phyloP scores from a whole-genome alignment of 1,140 invertebrate genomes.

The Ceratitis capitata region DNA sequence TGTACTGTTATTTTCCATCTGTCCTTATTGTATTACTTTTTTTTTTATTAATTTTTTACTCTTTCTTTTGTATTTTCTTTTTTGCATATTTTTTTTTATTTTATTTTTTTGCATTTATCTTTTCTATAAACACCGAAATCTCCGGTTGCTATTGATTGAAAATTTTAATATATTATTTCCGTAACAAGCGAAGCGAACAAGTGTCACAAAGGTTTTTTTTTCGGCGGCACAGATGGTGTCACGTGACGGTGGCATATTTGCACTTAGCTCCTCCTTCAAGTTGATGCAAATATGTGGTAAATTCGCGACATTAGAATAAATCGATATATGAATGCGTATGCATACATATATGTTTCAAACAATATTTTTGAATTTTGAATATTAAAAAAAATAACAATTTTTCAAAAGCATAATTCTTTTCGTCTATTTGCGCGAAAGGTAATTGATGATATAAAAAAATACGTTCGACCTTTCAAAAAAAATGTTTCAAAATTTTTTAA shows the following conservation, averaged over 20 bases:
- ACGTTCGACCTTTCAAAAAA: too few relatives aligned
- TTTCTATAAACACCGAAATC: conserved; percentile 13
- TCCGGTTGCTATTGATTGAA: conserved; percentile 4
- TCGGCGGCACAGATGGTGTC: background rate
- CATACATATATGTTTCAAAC: background rate
- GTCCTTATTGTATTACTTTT: background rate
- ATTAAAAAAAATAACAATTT: too few relatives aligned
- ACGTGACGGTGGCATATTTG: background rate
- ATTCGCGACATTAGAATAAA: background rate
- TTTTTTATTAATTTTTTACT: too few relatives aligned
- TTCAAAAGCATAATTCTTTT: too few relatives aligned
- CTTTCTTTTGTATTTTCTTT: too few relatives aligned
- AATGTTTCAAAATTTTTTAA: too few relatives aligned
- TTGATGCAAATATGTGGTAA: too few relatives aligned
- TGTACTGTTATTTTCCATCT: background rate
- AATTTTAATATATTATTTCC: conserved; percentile 33
- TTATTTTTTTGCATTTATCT: background rate
- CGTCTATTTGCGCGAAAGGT: too few relatives aligned
- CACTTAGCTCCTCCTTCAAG: too few relatives aligned
- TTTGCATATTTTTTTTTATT: background rate
- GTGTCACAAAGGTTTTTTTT: conserved; percentile 1
- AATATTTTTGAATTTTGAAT: background rate
- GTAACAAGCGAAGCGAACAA: conserved; percentile 21
- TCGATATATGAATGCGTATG: background rate
- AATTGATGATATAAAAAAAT: too few relatives aligned